phyloP scores from a whole-genome alignment of 2,113 vertebrate genomes.

The Centropus bengalensis region DNA sequence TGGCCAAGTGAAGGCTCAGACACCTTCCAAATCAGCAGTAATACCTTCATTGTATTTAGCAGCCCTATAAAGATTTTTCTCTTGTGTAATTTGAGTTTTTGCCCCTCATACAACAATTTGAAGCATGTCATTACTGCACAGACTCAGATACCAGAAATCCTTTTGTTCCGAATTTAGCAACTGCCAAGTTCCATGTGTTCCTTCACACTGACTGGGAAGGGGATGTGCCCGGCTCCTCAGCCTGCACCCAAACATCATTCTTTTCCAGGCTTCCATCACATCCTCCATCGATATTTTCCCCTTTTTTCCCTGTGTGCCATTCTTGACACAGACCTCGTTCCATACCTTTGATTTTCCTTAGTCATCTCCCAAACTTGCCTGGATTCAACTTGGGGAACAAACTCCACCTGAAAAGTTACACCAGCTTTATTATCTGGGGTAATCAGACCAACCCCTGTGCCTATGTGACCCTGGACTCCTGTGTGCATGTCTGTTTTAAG shows the following conservation, averaged over 20 bases:
- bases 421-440: neutral
- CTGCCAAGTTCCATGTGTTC: neutral
- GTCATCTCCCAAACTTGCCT: neutral
- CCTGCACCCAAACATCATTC: neutral
- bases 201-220: neutral
- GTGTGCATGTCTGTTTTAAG: neutral
- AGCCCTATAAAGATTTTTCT: neutral
- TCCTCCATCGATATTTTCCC: too few relatives aligned
- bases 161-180: neutral
- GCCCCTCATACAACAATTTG: neutral
- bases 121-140: neutral
- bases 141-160: neutral
- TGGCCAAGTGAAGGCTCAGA: neutral
- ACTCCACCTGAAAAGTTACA: neutral
- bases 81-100: neutral
- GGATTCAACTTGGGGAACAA: neutral
- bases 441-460: neutral
- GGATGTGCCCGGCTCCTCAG: neutral
- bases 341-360: neutral
- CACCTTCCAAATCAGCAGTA: neutral
- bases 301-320: neutral
- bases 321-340: neutral
- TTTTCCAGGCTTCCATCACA: neutral
- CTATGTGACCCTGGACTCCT: neutral
- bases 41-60: neutral